Evolutionary conservation across 2,888 invertebrate genomes (phyloP), one percentile per base, ranked within the genome.

Genomic region (Lepidonotus clava): DNA sequence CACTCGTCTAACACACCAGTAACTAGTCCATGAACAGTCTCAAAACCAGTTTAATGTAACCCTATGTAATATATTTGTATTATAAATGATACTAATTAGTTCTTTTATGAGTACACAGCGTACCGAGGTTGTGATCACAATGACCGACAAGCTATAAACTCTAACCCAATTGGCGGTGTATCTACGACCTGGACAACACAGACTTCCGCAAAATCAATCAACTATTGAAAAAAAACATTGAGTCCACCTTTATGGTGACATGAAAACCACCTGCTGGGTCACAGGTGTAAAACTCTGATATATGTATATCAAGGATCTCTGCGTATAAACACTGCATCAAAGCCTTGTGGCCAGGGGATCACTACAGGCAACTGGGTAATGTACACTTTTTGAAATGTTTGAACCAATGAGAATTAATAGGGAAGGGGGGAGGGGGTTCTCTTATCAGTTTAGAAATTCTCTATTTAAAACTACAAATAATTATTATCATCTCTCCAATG

Each of bases 321-420:
- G 11, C 71, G 6, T 71, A n/a, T 38, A 21, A 71, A 38, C 71
- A n/a, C 36, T 21, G 11, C 71, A 71, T 38, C 4, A 36, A 34
- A 36, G 71, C 71, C 71, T 34, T 71, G 71, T 71, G 71, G 36
- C 71, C 38, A 71, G 71, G 71, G 34, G 21, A 8, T 36, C 71
- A 71, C 0, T 38, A 71, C 71, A 71, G 34, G 71, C 71, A 6
- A 71, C 36, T 34, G 71, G 38, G 71, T 71, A 71, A 71, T 36
- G 38, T 36, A 71, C 71, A 8, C 18, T 71, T 71, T 71, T 71
- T n/a, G n/a, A n/a, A n/a, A n/a, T n/a, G 38, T 71, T 71, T 71
- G n/a, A 34, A 36, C 34, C n/a, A n/a, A n/a, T n/a, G n/a, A n/a
- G n/a, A n/a, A n/a, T n/a, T n/a, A n/a, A n/a, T n/a, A n/a, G n/a